Evolutionary conservation across 2,888 invertebrate species (phyloP), one percentile per base, ranked within the genome.

Genomic region (Ectropis crepuscularia): DNA sequence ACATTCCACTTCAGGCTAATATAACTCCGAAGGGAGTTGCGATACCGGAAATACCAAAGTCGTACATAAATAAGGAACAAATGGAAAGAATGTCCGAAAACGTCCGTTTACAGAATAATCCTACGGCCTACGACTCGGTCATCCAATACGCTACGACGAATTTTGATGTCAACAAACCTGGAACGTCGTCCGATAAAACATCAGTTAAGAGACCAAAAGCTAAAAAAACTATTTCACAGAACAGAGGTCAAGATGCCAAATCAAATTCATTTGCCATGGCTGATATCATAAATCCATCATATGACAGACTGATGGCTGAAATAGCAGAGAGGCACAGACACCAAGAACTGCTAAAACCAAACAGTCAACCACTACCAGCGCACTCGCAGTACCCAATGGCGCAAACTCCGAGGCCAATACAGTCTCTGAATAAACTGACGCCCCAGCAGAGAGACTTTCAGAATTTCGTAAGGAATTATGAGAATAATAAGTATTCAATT

Each of bases 401-500:
- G 16, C 16, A 28, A 1, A 28, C 16, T 28, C 16, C 16, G 16
- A 28, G 16, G 16, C 39, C 51, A 6, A 9, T 12, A 11, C 6
- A 51, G 6, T 41, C 41, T 47, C 62, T 48, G 11, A 51, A 61
- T 46, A 11, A 10, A 12, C 54, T 63, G 12, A 11, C 68, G 28
- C 11, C 70, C 9, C 74, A 69, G 55, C 74, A 79, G 55, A 76
- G 74, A 43, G 74, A 74, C 28, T 84, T 78, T 51, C 75, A 81
- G 49, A 74, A 80, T 42, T 88, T 89, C 65, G 64, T 90, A n/a
- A 84, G 83, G 62, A 86, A 88, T 60, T 76, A 88, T 53, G 60
- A 65, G 10, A 9, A 46, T 10, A 38, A 8, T 28, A 61, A 60
- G 28, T 43, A 49, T 45, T 12, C 28, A 0, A 36, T 37, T 8